A percentile compares a stretch with the other conserved stretches of the same genome.
These are phyloP conservation scores for Caenorhabditis remanei DNA, from an alignment of 1,140 invertebrate genomes.

Conservation along the genomic window DNA sequence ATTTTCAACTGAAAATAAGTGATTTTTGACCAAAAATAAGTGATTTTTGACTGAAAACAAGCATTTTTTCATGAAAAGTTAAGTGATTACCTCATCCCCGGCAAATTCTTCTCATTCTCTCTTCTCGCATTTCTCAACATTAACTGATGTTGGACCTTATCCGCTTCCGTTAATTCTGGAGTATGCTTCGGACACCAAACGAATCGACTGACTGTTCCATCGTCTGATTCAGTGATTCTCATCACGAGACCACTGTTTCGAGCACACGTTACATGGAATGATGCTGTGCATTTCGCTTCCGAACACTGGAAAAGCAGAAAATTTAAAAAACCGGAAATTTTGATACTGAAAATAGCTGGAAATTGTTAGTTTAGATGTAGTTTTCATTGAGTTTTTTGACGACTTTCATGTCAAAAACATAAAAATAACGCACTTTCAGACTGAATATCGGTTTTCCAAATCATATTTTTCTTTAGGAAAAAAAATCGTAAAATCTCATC, in stretches of 20 bases:
- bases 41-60: background rate
- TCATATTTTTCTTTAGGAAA: no score
- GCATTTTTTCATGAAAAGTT: background rate
- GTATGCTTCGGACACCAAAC: conserved; percentile 1
- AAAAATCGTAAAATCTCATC: no score
- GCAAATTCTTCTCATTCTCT: background rate
- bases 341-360: no score
- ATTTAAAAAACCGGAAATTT: background rate
- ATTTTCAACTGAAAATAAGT: background rate
- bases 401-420: no score
- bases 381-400: no score
- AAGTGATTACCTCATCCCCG: background rate
- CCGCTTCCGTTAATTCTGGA: background rate
- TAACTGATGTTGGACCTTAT: background rate
- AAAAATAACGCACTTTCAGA: no score
- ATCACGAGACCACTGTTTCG: conserved; percentile 21
- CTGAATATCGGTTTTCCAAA: no score
- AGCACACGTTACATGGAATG: conserved; percentile 95
- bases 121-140: background rate
- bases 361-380: no score
- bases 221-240: background rate
- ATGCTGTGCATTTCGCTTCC: conserved; percentile 78
- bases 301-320: conserved; percentile 83
- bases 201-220: background rate
- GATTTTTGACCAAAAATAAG: background rate